phyloP scores from a whole-genome alignment of 1,140 invertebrate genomes.

The Zaprionus taronus region DNA sequence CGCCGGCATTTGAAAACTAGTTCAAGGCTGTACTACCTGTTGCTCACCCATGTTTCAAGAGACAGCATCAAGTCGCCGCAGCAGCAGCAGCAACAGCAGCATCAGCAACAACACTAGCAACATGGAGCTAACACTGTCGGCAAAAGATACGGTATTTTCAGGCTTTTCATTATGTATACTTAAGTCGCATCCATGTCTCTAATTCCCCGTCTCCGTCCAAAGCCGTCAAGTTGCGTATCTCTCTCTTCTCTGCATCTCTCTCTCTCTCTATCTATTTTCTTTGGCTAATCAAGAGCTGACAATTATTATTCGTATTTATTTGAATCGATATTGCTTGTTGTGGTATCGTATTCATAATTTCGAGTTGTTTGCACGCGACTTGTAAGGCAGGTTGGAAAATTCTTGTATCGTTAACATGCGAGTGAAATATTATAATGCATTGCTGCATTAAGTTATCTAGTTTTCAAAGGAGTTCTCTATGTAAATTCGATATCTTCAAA shows the following conservation, averaged over 20 bases:
- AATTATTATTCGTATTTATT: constrained; percentile 38
- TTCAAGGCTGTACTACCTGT: constrained; percentile 68
- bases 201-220: background rate
- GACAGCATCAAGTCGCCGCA: background rate
- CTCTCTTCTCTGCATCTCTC: background rate
- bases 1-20: constrained; percentile 64
- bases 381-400: background rate
- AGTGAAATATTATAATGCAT: too few species aligned
- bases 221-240: constrained; percentile 31
- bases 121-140: constrained; percentile 73
- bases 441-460: too few species aligned
- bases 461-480: too few species aligned
- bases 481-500: too few species aligned
- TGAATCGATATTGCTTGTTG: constrained; percentile 33
- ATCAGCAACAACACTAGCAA: constrained; percentile 23
- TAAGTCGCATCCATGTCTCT: constrained; percentile 28
- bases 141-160: constrained; percentile 78
- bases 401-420: background rate
- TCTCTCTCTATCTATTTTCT: background rate
- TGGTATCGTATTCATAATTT: constrained; percentile 15
- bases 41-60: constrained; percentile 37
- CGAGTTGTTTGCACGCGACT: constrained; percentile 8
- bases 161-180: constrained; percentile 64
- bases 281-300: constrained; percentile 36
- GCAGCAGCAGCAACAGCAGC: constrained; percentile 6